A percentile compares a stretch with the other conserved stretches of the same genome.
Evolutionary conservation across 1,140 invertebrate genomes (phyloP).

Genomic region (Tetramorium simillimum): DNA sequence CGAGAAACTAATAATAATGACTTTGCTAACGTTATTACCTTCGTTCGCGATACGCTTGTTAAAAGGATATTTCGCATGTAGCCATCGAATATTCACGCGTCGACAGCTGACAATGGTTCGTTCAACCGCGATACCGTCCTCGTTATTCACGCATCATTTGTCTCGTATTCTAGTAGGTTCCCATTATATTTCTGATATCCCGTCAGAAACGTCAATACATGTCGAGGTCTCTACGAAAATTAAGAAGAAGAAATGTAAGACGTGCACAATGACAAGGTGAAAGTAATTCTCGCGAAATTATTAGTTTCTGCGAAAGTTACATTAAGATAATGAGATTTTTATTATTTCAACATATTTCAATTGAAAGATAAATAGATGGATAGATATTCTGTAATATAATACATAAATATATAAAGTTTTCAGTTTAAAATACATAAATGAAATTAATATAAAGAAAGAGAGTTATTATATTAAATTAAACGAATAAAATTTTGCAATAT

Average conservation of each 20-base stretch:
- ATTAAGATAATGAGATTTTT: background rate
- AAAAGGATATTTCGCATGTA: constrained; percentile 1
- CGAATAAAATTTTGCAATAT: background rate
- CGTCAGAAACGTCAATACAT: constrained; percentile 14
- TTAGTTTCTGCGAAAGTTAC: background rate
- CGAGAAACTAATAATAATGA: background rate
- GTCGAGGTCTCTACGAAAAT: background rate
- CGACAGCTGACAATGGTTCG: constrained; percentile 37
- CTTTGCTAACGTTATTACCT: constrained; percentile 21
- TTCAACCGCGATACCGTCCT: constrained; percentile 38
- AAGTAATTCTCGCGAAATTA: constrained; percentile 12
- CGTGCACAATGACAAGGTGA: background rate
- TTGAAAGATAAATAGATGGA: background rate
- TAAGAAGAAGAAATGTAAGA: background rate
- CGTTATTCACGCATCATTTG: constrained; percentile 51
- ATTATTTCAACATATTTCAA: background rate
- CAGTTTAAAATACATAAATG: too few species aligned
- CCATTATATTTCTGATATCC: constrained; percentile 42
- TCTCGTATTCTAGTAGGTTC: background rate
- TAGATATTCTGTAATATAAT: background rate
- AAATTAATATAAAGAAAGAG: background rate
- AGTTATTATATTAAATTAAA: background rate
- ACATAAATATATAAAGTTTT: background rate
- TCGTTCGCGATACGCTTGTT: constrained; percentile 15
- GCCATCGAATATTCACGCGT: constrained; percentile 20